Base-by-base conservation (phyloP, 2,797 vertebrate genomes). In the Pangasius sanitwongsei region DNA sequence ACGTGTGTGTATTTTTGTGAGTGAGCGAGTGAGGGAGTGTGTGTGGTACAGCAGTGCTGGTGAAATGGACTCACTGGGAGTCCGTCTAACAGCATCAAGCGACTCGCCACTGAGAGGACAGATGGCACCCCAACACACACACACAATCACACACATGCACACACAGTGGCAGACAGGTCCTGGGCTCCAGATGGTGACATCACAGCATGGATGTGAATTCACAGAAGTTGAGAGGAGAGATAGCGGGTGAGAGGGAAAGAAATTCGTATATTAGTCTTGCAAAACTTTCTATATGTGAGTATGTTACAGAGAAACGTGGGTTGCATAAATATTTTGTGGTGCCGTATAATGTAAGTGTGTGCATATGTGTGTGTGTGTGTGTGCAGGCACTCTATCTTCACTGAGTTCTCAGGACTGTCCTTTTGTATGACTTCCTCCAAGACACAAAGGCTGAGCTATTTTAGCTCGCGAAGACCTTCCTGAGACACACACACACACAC, bases 361-460 rank as follows among this genome's bases (percentile, higher is more conserved):
- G 41, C 72, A 63, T 83, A 83, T 87, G 81, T 57, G 9, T 81
- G 50, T 78, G 55, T 28, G 34, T 75, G 28, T 83, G 53, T 81
- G 69, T 77, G 80, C 48, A 3, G 69, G 53, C 44, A 31, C 63
- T 86, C 84, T 96, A 96, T 97, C 96, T 96, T 97, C 96, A 97
- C 95, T 94, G 93, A 90, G 91, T 97, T 97, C 97, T 97, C 97
- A 97, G 96, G 88, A 83, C 91, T 57, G 86, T 86, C 37, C 90
- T 89, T 92, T 89, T 91, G 91, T 92, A 95, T 93, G 89, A 92
- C 95, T 96, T 96, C 95, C 96, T 95, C 77, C 83, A 80, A 85
- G 4, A 77, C 87, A 95, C 95, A 95, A 96, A 95, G 92, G 87
- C 72, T 69, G 89, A 86, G 83, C 93, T 95, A 96, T 96, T 96